Conservation (phyloP, 2,888 invertebrate species). For the Chymomyza fuscimana region DNA sequence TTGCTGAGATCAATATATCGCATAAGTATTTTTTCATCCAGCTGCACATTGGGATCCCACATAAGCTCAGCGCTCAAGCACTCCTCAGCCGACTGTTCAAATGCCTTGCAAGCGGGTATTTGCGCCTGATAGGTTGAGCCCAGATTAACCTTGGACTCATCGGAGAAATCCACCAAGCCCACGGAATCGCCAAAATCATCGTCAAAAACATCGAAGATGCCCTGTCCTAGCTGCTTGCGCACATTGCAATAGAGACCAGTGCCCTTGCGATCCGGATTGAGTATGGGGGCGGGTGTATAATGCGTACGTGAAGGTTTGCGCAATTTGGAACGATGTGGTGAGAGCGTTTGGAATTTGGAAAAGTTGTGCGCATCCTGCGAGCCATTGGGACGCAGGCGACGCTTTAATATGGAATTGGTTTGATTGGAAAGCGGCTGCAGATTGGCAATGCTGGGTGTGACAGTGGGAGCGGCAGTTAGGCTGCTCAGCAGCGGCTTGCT, state of each 20-base stretch:
- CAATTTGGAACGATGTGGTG: conserved; percentile 78
- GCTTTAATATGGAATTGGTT: conserved; percentile 78
- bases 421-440: conserved; percentile 75
- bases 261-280: conserved; percentile 94
- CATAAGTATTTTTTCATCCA: conserved; percentile 84
- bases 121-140: conserved; percentile 92
- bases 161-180: conserved; percentile 77
- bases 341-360: conserved; percentile 73
- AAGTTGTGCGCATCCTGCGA: conserved; percentile 64
- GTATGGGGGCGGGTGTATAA: conserved; percentile 96
- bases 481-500: conserved; percentile 76
- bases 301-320: conserved; percentile 80
- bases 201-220: conserved; percentile 76
- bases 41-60: conserved; percentile 90
- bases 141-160: conserved; percentile 89
- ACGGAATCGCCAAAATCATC: conserved; percentile 78
- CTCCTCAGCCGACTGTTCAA: conserved; percentile 32
- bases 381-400: conserved; percentile 74
- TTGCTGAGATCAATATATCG: conserved; percentile 97
- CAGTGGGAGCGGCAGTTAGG: conserved; percentile 14
- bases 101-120: conserved; percentile 82
- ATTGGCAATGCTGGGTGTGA: conserved; percentile 47
- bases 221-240: conserved; percentile 71
- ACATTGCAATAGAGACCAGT: conserved; percentile 86
- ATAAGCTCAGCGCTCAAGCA: conserved; percentile 82